Conservation (phyloP, 1,140 invertebrate genomes). For the Thaumetopoea pityocampa region DNA sequence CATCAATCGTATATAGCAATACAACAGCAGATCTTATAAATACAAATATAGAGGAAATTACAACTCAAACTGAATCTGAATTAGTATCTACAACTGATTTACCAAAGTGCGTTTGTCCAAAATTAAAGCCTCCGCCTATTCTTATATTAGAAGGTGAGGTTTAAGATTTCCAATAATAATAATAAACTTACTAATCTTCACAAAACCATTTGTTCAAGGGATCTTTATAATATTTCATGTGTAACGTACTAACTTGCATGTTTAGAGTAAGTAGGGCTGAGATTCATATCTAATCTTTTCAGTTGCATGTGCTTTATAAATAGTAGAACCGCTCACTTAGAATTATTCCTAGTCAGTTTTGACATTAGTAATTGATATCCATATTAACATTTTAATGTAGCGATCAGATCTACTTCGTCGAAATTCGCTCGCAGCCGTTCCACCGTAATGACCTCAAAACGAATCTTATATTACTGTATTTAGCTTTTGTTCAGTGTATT, state of each 20-base stretch:
- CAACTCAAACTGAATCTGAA: conserved; percentile 38
- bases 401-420: too few relatives aligned
- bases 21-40: conserved; percentile 25
- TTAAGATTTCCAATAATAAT: conserved; percentile 45
- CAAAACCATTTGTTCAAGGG: conserved; percentile 36
- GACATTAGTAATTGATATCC: too few relatives aligned
- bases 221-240: conserved; percentile 23
- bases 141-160: conserved; percentile 87
- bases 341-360: too few relatives aligned
- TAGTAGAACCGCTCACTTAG: too few relatives aligned
- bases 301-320: conserved; percentile 29
- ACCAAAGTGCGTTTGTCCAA: conserved; percentile 75
- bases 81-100: conserved; percentile 49
- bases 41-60: too few relatives aligned
- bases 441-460: too few relatives aligned
- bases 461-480: too few relatives aligned
- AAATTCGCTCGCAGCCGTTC: too few relatives aligned
- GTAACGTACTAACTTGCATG: conserved; percentile 57
- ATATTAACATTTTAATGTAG: too few relatives aligned
- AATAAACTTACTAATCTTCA: conserved; percentile 61
- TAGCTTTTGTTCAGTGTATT: too few relatives aligned
- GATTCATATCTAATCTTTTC: conserved; percentile 16
- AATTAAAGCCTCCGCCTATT: conserved; percentile 82
- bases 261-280: conserved; percentile 17
- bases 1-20: conserved; percentile 1